phyloP scores from a whole-genome alignment of 2,113 vertebrate species.

The Poecilia latipinna region DNA sequence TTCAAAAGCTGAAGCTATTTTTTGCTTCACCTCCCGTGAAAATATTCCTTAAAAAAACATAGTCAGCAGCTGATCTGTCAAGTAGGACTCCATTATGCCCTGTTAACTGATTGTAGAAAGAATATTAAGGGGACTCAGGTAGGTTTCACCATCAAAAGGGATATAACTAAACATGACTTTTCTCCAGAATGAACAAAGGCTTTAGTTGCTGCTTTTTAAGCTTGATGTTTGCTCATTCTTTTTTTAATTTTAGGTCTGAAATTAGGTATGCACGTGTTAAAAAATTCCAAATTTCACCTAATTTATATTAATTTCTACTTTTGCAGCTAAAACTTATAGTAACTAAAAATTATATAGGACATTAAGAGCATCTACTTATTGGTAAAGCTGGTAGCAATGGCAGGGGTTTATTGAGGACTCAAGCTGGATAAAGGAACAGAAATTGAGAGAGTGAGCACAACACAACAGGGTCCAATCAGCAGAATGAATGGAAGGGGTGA shows the following conservation, averaged over 20 bases:
- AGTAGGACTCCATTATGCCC: neutral
- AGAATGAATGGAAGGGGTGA: no score
- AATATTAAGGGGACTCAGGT: neutral
- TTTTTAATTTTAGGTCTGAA: neutral
- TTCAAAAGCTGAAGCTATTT: neutral
- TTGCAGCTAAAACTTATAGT: no score
- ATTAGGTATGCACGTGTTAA: neutral
- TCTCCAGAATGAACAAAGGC: neutral
- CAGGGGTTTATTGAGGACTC: no score
- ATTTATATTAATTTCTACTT: no score
- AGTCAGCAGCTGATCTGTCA: neutral
- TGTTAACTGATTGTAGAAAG: neutral
- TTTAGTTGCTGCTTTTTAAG: neutral
- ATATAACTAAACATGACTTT: neutral
- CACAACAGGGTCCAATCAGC: no score
- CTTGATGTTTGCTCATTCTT: neutral
- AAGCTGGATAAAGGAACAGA: no score
- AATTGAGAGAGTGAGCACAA: no score
- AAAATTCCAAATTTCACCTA: no score
- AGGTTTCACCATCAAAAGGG: neutral
- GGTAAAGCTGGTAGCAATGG: no score
- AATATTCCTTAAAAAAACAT: neutral
- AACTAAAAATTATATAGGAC: no score
- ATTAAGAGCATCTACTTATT: no score
- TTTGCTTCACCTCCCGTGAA: neutral